These are phyloP conservation scores for Misgurnus anguillicaudatus DNA, from an alignment of 2,113 vertebrate genomes.

Conservation along the genomic window DNA sequence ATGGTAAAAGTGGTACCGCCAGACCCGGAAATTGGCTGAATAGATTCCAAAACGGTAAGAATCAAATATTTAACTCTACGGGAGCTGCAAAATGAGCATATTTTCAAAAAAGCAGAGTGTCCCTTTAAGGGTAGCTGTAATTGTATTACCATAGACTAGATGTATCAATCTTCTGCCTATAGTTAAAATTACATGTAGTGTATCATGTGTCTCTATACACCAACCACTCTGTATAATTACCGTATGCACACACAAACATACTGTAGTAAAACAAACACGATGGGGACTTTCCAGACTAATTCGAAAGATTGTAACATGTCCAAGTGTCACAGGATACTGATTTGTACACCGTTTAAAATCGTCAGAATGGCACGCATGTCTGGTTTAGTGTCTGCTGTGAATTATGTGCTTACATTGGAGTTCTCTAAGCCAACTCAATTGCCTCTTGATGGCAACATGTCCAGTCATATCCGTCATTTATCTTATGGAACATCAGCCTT, in stretches of 20 bases:
- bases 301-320: constrained; percentile 44
- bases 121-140: not conserved
- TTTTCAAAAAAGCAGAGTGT: too few relatives aligned
- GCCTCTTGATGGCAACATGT: constrained; percentile 39
- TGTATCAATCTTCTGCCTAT: not conserved
- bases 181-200: not conserved
- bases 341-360: constrained; percentile 61
- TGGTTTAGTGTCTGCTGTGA: constrained; percentile 14
- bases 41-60: too few relatives aligned
- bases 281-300: constrained; percentile 62
- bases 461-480: constrained; percentile 31
- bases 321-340: constrained; percentile 70
- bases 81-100: too few relatives aligned
- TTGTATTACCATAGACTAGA: not conserved
- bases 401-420: constrained; percentile 22
- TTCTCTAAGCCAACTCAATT: constrained; percentile 35
- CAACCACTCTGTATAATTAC: not conserved
- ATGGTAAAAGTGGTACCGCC: too few relatives aligned
- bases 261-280: too few relatives aligned
- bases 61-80: too few relatives aligned
- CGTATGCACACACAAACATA: not conserved
- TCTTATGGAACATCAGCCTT: constrained; percentile 39
- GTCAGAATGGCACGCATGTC: constrained; percentile 51
- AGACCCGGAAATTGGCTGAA: too few relatives aligned
- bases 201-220: not conserved